phyloP scores from a whole-genome alignment of 1,140 invertebrate genomes.

The Colletes gigas region DNA sequence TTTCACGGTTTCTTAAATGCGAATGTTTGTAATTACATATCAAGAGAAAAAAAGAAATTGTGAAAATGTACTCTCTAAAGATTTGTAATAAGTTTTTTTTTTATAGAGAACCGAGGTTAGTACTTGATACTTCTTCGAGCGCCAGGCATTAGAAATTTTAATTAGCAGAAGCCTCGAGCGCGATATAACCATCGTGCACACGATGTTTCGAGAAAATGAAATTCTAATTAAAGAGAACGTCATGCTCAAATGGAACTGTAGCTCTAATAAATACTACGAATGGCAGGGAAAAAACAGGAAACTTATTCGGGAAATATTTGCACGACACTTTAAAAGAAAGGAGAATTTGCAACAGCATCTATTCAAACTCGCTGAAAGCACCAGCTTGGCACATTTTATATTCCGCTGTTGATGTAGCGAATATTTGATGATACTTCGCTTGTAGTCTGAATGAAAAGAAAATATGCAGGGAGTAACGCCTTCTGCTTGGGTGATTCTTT shows the following conservation, averaged over 20 bases:
- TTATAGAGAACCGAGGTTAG: too few relatives aligned
- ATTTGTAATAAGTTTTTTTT: too few relatives aligned
- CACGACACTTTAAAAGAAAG: neutral
- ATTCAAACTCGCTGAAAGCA: conserved; percentile 11
- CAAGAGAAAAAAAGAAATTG: too few relatives aligned
- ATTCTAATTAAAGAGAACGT: neutral
- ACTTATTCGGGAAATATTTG: neutral
- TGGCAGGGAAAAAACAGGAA: neutral
- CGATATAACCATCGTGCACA: neutral
- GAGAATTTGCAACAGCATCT: conserved; percentile 2
- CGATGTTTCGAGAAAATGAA: neutral
- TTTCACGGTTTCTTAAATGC: neutral
- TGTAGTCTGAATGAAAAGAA: conserved; percentile 13
- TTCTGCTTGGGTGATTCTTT: neutral
- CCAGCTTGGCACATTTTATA: conserved; percentile 29
- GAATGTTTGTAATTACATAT: neutral
- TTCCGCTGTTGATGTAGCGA: conserved; percentile 29
- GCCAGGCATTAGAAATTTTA: neutral
- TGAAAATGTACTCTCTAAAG: too few relatives aligned
- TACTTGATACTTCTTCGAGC: too few relatives aligned
- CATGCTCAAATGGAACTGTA: neutral
- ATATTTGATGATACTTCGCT: conserved; percentile 33
- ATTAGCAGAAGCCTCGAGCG: neutral
- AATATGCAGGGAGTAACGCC: conserved; percentile 1
- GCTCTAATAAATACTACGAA: neutral